Percentiles rank a stretch among this genome's conserved stretches.
Conservation (phyloP, 2,797 vertebrate species). For the Myripristis jacobus region DNA sequence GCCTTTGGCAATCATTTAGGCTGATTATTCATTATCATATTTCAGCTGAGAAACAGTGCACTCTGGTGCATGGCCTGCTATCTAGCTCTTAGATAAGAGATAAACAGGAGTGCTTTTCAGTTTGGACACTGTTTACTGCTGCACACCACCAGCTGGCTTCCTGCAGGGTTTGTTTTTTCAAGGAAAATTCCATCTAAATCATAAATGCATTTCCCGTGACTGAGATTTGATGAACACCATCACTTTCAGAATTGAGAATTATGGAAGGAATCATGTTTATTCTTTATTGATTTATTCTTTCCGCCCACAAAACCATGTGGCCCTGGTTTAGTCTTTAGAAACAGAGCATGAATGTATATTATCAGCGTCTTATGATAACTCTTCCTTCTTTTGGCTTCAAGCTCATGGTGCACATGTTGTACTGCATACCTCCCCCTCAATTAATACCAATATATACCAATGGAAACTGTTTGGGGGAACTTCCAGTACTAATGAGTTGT, state of each 20-base stretch:
- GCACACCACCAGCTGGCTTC: neutral
- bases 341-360: too few relatives aligned
- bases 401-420: too few relatives aligned
- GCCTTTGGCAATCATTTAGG: constrained; percentile 44
- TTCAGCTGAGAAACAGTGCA: constrained; percentile 41
- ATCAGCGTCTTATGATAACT: too few relatives aligned
- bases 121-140: constrained; percentile 18
- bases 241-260: neutral
- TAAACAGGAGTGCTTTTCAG: constrained; percentile 21
- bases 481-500: too few relatives aligned
- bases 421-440: too few relatives aligned
- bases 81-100: constrained; percentile 38
- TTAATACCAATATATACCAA: too few relatives aligned
- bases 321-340: neutral
- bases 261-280: neutral
- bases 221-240: constrained; percentile 2
- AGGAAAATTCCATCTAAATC: neutral
- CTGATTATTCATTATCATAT: constrained; percentile 49
- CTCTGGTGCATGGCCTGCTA: constrained; percentile 15
- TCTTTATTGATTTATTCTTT: too few relatives aligned
- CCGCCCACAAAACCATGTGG: neutral
- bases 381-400: too few relatives aligned
- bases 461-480: too few relatives aligned
- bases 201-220: neutral
- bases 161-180: neutral